Conservation (phyloP, 37 sponge, comb jelly and placozoan genomes). For the Bolinopsis microptera region DNA sequence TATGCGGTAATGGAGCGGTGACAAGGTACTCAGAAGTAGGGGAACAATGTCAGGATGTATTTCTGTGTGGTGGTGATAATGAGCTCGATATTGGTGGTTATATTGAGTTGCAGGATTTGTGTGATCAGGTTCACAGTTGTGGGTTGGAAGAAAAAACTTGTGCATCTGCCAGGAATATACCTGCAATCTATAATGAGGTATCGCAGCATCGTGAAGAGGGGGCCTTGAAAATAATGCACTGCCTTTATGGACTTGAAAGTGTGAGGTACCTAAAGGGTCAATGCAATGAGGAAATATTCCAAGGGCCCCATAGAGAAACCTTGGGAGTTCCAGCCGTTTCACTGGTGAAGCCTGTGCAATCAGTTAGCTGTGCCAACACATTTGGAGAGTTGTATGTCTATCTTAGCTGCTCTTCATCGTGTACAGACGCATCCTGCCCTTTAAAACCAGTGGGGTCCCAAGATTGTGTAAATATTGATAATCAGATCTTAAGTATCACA, state of each 20-base stretch:
- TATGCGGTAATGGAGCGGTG: not conserved
- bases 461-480: not conserved
- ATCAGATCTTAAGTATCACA: not conserved
- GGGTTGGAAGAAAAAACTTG: not conserved
- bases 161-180: not conserved
- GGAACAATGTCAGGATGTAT: not conserved
- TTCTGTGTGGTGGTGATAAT: not conserved
- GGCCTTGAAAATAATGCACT: not conserved
- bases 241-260: not conserved
- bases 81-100: not conserved
- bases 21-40: not conserved
- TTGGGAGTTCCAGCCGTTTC: not conserved
- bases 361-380: not conserved
- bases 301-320: not conserved
- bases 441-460: not conserved
- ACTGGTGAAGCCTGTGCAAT: not conserved
- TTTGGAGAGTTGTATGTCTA: not conserved
- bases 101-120: not conserved
- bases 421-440: not conserved
- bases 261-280: not conserved
- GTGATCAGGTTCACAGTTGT: not conserved
- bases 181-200: not conserved
- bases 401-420: not conserved
- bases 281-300: not conserved
- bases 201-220: no score